Percentiles rank a stretch among this genome's conserved stretches.
Conservation (phyloP, 2,888 invertebrate species). For the Ferdinandea cuprea region DNA sequence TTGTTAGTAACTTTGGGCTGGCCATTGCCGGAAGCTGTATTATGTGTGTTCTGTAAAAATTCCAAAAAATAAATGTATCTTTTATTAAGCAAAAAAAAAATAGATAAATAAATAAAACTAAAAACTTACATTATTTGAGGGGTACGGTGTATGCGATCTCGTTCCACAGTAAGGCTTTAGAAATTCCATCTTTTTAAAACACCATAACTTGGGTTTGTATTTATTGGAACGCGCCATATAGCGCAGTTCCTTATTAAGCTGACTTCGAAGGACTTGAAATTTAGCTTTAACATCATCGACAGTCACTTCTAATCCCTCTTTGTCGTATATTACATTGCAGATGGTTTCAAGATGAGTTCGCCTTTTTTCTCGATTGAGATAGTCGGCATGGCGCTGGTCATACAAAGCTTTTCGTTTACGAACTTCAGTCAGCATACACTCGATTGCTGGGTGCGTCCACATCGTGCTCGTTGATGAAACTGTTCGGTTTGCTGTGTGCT, state of each 20-base stretch:
- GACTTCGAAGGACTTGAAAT: conserved; percentile 59
- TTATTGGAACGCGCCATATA: conserved; percentile 51
- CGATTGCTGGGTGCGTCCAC: conserved; percentile 60
- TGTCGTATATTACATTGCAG: conserved; percentile 43
- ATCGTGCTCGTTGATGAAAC: conserved; percentile 23
- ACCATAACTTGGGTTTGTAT: conserved; percentile 64
- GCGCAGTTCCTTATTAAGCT: conserved; percentile 63
- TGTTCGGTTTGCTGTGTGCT: conserved; percentile 49
- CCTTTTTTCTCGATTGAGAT: conserved; percentile 53
- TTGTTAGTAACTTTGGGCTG: background rate
- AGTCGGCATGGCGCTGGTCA: conserved; percentile 49
- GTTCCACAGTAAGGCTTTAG: conserved; percentile 42
- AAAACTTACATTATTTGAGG: conserved; percentile 29
- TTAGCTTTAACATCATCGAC: conserved; percentile 50
- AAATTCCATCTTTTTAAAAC: conserved; percentile 69
- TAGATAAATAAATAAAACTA: background rate
- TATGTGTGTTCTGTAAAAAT: conserved; percentile 10
- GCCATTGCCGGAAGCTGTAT: conserved; percentile 8
- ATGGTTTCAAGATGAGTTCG: conserved; percentile 37
- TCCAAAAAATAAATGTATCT: conserved; percentile 1
- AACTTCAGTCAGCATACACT: conserved; percentile 44
- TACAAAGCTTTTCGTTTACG: conserved; percentile 53
- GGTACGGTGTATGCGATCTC: conserved; percentile 20
- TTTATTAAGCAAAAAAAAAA: background rate
- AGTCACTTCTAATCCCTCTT: conserved; percentile 34